These are phyloP conservation scores for Hesperophylax magnus DNA, from an alignment of 1,140 invertebrate species.

Conservation along the genomic window DNA sequence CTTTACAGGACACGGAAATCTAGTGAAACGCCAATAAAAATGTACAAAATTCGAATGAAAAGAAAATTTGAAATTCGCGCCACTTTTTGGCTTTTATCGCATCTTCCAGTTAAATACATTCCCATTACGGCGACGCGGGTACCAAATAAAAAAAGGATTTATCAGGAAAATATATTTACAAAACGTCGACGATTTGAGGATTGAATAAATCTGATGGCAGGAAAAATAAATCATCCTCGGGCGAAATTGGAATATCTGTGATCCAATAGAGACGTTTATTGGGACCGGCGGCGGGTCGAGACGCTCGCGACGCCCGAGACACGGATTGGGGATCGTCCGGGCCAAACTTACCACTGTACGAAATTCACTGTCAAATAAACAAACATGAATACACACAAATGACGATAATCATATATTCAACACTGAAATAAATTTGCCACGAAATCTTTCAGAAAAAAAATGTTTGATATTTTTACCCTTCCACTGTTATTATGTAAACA, in stretches of 20 bases:
- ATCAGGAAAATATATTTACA: not conserved
- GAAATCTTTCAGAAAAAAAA: too few relatives aligned
- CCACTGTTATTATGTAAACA: too few relatives aligned
- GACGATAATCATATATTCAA: too few relatives aligned
- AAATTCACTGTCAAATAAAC: too few relatives aligned
- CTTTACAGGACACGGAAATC: too few relatives aligned
- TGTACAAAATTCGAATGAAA: too few relatives aligned
- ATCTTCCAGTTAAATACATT: slow-evolving; percentile 5
- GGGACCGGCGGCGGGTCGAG: not conserved
- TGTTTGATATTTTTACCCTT: too few relatives aligned
- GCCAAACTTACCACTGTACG: too few relatives aligned
- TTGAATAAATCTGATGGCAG: slow-evolving; percentile 16
- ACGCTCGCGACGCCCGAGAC: not conserved
- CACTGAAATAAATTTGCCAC: too few relatives aligned
- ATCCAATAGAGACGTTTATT: slow-evolving; percentile 17
- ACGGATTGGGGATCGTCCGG: not conserved
- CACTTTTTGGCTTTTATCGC: not conserved
- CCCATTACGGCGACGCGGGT: not conserved
- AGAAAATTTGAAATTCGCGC: not conserved
- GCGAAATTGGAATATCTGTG: slow-evolving; percentile 11
- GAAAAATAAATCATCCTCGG: slow-evolving; percentile 25
- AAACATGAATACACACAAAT: too few relatives aligned
- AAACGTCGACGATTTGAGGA: not conserved
- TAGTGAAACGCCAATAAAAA: too few relatives aligned
- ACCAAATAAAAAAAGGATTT: not conserved